These are phyloP conservation scores for Caenorhabditis zanzibari DNA, from an alignment of 2,888 invertebrate genomes.

Conservation along the genomic window DNA sequence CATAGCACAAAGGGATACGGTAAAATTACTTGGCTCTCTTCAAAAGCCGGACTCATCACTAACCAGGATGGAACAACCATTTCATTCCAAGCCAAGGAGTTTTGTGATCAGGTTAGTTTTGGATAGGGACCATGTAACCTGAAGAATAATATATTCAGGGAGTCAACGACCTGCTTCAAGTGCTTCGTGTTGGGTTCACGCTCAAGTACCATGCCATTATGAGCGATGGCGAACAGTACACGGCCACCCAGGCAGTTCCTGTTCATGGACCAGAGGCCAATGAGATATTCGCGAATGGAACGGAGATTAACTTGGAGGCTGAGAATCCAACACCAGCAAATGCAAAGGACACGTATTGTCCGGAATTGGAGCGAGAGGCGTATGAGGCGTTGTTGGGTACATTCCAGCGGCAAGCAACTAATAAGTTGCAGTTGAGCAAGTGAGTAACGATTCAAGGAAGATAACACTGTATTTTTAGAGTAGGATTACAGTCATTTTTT, in stretches of 20 bases:
- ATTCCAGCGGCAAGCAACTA: conserved; percentile 77
- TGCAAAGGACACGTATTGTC: conserved; percentile 67
- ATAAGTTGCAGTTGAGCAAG: conserved; percentile 79
- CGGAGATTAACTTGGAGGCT: conserved; percentile 73
- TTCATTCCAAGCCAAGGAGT: conserved; percentile 83
- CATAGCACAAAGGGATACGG: conserved; percentile 6
- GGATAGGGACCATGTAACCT: neutral
- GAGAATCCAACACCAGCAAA: conserved; percentile 67
- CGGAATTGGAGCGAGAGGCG: conserved; percentile 73
- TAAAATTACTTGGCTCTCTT: conserved; percentile 75
- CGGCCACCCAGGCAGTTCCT: conserved; percentile 80
- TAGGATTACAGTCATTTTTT: too few relatives aligned
- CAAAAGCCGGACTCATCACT: conserved; percentile 81
- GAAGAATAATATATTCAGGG: conserved; percentile 63
- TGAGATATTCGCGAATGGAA: conserved; percentile 62
- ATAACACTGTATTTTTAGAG: too few relatives aligned
- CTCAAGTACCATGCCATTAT: conserved; percentile 77
- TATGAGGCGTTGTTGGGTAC: conserved; percentile 78
- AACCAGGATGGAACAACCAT: conserved; percentile 77
- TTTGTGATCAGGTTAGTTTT: conserved; percentile 79
- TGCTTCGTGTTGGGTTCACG: conserved; percentile 82
- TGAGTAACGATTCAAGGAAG: conserved; percentile 28
- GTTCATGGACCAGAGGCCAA: conserved; percentile 77
- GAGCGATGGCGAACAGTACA: conserved; percentile 78
- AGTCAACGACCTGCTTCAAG: conserved; percentile 80